Evolutionary conservation across 2,888 invertebrate genomes (phyloP), one percentile per base, ranked within the genome.

Genomic region (Endotricha flammealis): DNA sequence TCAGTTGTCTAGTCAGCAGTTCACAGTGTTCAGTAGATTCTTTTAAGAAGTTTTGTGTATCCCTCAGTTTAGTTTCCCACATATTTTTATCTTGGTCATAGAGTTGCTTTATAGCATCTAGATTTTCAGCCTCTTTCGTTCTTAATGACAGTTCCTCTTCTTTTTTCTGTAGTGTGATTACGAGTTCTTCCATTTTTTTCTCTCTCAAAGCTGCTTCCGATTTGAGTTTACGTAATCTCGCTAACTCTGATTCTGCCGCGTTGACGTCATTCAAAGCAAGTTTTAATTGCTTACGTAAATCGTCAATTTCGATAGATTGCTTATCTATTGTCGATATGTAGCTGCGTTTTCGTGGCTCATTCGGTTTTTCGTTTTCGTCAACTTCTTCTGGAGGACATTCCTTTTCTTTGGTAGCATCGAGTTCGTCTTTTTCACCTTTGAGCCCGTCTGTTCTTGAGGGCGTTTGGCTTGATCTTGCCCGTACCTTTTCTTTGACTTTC

Each of bases 141-240:
- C 92, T 88, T 46, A 91, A 83, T 42, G 90, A 91, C 36, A 93
- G 72, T 72, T 95, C 93, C 49, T 92, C 91, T 64, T 95, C 94
- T 42, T 92, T 93, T 56, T 91, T 90, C 62, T 95, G 92, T 39
- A 95, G 79, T n/a, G 91, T 90, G 27, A 88, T 88, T 25, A 95
- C 88, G 45, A 95, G 77, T 53, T 95, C 94, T 49, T 95, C 93
- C 82, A 95, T 91, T 64, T 92, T 90, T 53, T 91, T 90, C 62
- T 94, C 94, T 44, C 92, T 88, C 44, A 90, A 81, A 32, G 90
- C 88, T 32, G 93, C 91, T 53, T 94, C 94, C 14, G 89, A 83
- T 70, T 92, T 91, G 28, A 91, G 71, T 67, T 92, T 92, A 29
- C 92, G 90, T 42, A 94, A 75, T 53, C 92, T 89, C 34, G 91